Base-by-base conservation (phyloP, 2,888 invertebrate genomes). In the Lysandra coridon region DNA sequence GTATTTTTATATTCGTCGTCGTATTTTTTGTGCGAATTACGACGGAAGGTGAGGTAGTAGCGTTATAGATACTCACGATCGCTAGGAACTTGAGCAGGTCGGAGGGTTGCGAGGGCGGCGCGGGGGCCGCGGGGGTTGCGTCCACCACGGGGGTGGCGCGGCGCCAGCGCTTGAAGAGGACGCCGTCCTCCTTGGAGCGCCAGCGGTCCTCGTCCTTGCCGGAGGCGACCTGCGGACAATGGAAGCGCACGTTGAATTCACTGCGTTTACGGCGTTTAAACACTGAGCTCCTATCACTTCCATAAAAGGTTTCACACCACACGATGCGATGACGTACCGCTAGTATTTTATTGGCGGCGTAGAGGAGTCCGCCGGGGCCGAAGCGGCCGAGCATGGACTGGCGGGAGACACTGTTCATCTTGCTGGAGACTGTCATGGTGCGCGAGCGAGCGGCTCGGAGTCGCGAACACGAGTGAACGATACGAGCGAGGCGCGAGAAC, bases 21-120 rank as follows among this genome's bases (percentile, higher is more conserved):
- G n/a, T n/a, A 12, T 44, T 74, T 74, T 74, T 74, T 74, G 37
- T 17, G 4, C 57, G 57, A 57, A 17, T 57, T 57, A 57, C 57
- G 57, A 57, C 3, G 17, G 1, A 57, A 57, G 57, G 17, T 57
- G 57, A 17, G 17, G 57, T 57, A 57, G 17, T 4, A 57, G 57
- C 4, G 17, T 12, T 3, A 37, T 74, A 62, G 74, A 84, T 91
- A 97, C 97, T 97, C 96, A 97, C 97, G 95, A 97, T 96, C 86
- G 97, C 97, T 90, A 97, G 92, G 89, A 97, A 97, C 92, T 97
- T 97, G 84, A 97, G 95, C 84, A 95, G 86, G 73, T 95, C 95
- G 78, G 95, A 95, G 80, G 95, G 90, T 85, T 92, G 93, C 80
- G 91, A 85, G 1, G 87, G 84, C 33, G 89, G 85, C 37, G 84